Base-by-base conservation (phyloP, 2,797 vertebrate species). In the Brotula barbata region DNA sequence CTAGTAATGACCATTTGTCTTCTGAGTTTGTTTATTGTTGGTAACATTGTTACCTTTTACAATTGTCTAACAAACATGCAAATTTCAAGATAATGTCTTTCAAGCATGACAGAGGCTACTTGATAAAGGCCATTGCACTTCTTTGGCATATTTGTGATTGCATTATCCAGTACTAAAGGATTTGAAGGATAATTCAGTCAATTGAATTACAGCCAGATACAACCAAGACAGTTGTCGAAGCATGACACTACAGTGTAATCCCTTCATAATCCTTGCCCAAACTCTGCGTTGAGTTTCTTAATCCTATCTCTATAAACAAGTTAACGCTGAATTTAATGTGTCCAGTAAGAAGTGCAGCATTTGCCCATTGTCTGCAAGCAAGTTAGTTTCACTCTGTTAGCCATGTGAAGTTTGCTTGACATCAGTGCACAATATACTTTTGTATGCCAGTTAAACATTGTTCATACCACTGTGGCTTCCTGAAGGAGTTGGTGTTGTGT, bases 261-360 rank as follows among this genome's bases (percentile, higher is more conserved):
- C 71, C 47, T 39, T 68, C 11, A 21, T 88, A 86, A 88, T 85
- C 63, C 68, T 69, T 25, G 5, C 41, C 67, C 75, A 69, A 77
- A 50, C 64, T 67, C 71, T 71, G 68, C 12, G 52, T 73, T 76
- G 68, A 47, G 52, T 83, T 83, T 84, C 74, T 80, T 80, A 85
- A 88, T 87, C 75, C 83, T 54, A 80, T 80, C 41, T 81, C 68
- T 84, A 81, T 84, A 86, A 86, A 85, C 81, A 85, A 78, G 72
- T 82, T 83, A 60, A 80, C 79, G 64, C 60, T 69, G 53, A 76
- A 84, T 63, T 70, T 71, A 82, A 75, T 76, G 69, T 83, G 71
- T 78, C 83, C 75, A 68, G 68, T 78, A 85, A 84, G 83, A 80
- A 57, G 68, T 58, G 40, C 64, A 69, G 39, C 21, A 20, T 37